Percentiles rank a stretch among this genome's conserved stretches.
Evolutionary conservation across 2,113 vertebrate species (phyloP).

Genomic region (Austrofundulus limnaeus): DNA sequence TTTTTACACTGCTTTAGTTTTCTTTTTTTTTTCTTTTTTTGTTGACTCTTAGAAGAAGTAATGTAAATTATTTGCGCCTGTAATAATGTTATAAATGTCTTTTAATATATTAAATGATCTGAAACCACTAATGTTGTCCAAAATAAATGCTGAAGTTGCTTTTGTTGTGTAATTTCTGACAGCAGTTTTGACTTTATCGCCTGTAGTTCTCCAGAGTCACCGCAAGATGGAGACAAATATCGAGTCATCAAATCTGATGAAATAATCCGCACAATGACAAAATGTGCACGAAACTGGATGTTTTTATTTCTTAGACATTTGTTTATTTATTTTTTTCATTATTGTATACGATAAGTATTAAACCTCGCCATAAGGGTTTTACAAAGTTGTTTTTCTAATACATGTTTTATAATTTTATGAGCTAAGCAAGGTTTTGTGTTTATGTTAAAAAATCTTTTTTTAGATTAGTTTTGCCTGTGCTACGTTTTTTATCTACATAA

Average conservation of each 20-base stretch:
- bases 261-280: neutral
- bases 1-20: slow-evolving; percentile 51
- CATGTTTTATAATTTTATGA: slow-evolving; percentile 1
- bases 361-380: neutral
- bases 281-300: neutral
- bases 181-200: neutral
- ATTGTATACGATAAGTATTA: neutral
- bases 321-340: no score
- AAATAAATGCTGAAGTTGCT: slow-evolving; percentile 62
- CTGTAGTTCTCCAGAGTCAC: slow-evolving; percentile 10
- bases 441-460: neutral
- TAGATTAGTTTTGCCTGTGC: neutral
- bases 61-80: slow-evolving; percentile 44
- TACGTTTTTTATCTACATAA: neutral
- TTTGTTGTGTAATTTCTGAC: neutral
- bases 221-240: slow-evolving; percentile 59
- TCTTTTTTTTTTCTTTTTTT: slow-evolving; percentile 22
- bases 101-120: slow-evolving; percentile 45
- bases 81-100: slow-evolving; percentile 43
- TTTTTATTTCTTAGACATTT: neutral
- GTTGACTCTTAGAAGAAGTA: slow-evolving; percentile 34
- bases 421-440: neutral
- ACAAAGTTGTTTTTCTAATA: neutral
- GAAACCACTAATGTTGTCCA: slow-evolving; percentile 38
- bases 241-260: neutral